Percentiles rank a stretch among this genome's conserved stretches.
These are phyloP conservation scores for Hololepta plana DNA, from an alignment of 2,888 invertebrate species.

Conservation along the genomic window DNA sequence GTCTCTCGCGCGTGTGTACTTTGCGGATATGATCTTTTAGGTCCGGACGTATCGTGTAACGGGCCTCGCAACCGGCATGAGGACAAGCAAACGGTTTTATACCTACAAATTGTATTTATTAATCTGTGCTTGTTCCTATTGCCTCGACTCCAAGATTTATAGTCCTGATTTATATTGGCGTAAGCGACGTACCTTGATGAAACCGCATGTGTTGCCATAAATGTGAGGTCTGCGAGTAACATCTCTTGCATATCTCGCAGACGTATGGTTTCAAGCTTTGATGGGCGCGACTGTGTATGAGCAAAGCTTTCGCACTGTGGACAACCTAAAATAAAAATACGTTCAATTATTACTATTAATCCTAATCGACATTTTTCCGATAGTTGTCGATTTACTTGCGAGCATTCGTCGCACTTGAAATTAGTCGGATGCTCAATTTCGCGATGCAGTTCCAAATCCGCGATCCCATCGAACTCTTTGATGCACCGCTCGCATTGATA, in stretches of 20 bases:
- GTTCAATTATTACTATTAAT: slow-evolving; percentile 1
- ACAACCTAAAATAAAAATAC: slow-evolving; percentile 17
- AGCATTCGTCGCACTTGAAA: slow-evolving; percentile 26
- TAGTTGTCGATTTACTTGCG: slow-evolving; percentile 17
- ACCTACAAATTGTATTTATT: slow-evolving; percentile 20
- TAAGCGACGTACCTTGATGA: slow-evolving; percentile 34
- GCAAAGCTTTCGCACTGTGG: slow-evolving; percentile 24
- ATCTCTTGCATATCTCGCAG: slow-evolving; percentile 42
- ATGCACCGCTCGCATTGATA: slow-evolving; percentile 27
- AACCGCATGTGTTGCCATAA: slow-evolving; percentile 47
- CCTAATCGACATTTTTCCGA: not conserved
- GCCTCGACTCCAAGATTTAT: not conserved
- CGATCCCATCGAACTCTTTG: slow-evolving; percentile 19
- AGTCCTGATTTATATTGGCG: not conserved
- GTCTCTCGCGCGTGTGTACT: slow-evolving; percentile 43
- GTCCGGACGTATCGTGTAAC: slow-evolving; percentile 43
- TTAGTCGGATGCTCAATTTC: slow-evolving; percentile 24
- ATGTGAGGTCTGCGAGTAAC: slow-evolving; percentile 42
- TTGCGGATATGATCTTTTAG: slow-evolving; percentile 43
- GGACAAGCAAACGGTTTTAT: slow-evolving; percentile 44
- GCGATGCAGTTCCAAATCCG: slow-evolving; percentile 21
- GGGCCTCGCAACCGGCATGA: slow-evolving; percentile 37
- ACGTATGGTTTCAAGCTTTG: slow-evolving; percentile 31
- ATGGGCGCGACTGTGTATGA: slow-evolving; percentile 26
- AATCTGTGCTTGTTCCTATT: not conserved